These are phyloP conservation scores for Horisme vitalbata DNA, from an alignment of 2,888 invertebrate genomes.

Conservation along the genomic window DNA sequence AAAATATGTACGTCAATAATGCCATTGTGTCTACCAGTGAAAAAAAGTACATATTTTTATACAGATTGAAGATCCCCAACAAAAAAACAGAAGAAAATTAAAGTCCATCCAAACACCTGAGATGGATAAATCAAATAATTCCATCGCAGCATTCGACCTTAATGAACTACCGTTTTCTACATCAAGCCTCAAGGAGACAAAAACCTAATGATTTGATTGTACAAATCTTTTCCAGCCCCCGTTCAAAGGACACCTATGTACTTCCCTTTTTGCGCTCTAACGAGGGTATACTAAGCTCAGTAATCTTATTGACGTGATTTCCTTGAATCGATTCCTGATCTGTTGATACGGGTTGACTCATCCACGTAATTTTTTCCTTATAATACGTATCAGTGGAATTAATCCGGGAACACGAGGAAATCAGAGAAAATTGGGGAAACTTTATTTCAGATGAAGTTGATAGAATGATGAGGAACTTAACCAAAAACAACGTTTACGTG, in stretches of 20 bases:
- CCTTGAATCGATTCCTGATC: slow-evolving; percentile 34
- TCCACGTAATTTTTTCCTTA: slow-evolving; percentile 20
- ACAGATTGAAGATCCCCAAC: no score
- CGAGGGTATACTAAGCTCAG: slow-evolving; percentile 38
- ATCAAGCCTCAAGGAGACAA: slow-evolving; percentile 10
- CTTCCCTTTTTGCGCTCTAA: slow-evolving; percentile 29
- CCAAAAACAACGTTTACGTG: neutral
- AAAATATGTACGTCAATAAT: no score
- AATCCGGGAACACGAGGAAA: slow-evolving; percentile 9
- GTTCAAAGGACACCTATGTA: slow-evolving; percentile 30
- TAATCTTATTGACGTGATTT: slow-evolving; percentile 37
- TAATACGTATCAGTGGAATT: slow-evolving; percentile 14
- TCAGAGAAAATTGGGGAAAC: slow-evolving; percentile 1
- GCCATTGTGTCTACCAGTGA: no score
- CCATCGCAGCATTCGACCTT: slow-evolving; percentile 9
- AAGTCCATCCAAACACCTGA: neutral
- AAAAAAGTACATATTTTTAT: no score
- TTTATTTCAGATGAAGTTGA: slow-evolving; percentile 5
- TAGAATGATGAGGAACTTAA: neutral
- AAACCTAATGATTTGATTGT: slow-evolving; percentile 31
- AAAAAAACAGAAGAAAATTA: neutral
- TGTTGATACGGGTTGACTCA: slow-evolving; percentile 30
- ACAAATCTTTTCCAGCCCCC: slow-evolving; percentile 22
- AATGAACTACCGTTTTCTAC: slow-evolving; percentile 9
- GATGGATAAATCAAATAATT: slow-evolving; percentile 11